phyloP scores from a whole-genome alignment of 2,797 vertebrate genomes.

The Diglossa cyanea region DNA sequence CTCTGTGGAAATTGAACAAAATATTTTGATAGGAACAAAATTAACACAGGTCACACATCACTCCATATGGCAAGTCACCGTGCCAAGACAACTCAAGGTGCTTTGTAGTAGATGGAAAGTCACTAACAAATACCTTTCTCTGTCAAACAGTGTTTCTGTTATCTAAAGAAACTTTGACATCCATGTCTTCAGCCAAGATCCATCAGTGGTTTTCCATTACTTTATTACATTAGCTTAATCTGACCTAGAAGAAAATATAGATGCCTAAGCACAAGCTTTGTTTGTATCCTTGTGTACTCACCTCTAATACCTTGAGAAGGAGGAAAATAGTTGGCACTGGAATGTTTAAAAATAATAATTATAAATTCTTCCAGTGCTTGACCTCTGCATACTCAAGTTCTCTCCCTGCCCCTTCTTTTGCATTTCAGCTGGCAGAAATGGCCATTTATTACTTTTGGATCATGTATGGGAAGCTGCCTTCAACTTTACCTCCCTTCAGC shows the following conservation, averaged over 20 bases:
- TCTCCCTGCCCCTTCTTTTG: not conserved
- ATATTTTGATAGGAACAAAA: conserved; percentile 64
- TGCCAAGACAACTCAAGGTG: conserved; percentile 70
- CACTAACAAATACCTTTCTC: conserved; percentile 59
- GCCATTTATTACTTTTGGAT: not conserved
- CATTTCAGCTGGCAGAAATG: not conserved
- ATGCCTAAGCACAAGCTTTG: not conserved
- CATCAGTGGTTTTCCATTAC: conserved; percentile 56
- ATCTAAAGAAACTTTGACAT: conserved; percentile 54
- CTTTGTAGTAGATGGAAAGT: conserved; percentile 65
- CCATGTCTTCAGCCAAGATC: conserved; percentile 46
- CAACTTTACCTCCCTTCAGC: not conserved
- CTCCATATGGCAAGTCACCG: conserved; percentile 61
- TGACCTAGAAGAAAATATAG: conserved; percentile 57
- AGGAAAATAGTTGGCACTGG: not conserved
- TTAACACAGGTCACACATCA: conserved; percentile 65
- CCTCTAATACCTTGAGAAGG: not conserved
- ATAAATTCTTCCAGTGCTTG: not conserved
- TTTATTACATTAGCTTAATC: conserved; percentile 55
- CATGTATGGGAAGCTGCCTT: not conserved
- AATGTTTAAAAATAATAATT: not conserved
- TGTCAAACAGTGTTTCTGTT: conserved; percentile 43
- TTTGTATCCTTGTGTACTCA: not conserved
- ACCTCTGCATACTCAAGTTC: not conserved
- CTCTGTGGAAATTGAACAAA: conserved; percentile 63